Base-by-base conservation (phyloP, 2,888 invertebrate genomes). In the Plutella xylostella region DNA sequence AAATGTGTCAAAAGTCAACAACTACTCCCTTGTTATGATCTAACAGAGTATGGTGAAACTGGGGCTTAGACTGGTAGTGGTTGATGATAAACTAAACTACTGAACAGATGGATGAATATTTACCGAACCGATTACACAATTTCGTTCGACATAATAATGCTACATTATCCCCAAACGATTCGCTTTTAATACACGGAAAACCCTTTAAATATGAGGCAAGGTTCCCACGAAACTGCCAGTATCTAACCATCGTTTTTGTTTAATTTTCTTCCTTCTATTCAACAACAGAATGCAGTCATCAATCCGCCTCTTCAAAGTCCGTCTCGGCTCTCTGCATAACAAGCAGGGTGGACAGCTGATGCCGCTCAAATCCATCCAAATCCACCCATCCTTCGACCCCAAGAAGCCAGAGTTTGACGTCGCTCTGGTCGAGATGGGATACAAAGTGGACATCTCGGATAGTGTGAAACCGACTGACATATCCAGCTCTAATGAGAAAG, bases 241-340 rank as follows among this genome's bases (percentile, higher is more conserved):
- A n/a, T n/a, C n/a, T n/a, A n/a, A n/a, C 34, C 17, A 17, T n/a
- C 6, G 17, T 6, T 17, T 17, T 30, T n/a, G 42, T 43, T 39
- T 11, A 9, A 20, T 33, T 39, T 30, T 42, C 37, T 67, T 65
- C 41, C 63, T n/a, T n/a, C n/a, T n/a, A n/a, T n/a, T n/a, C n/a
- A n/a, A n/a, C n/a, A n/a, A n/a, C n/a, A 79, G 80, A 45, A 65
- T 73, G 6, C 55, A 74, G 48, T 78, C 78, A 54, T 61, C 73
- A 2, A 67, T 77, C 42, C 76, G 68, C 48, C 55, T 78, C 21
- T 75, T 63, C 53, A 59, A 62, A 52, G 68, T 60, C 3, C 59
- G 77, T 45, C 54, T 79, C 41, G 80, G 80, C 3, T 69, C 79
- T 5, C 65, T 71, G 40, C 63, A 76, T 50, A 72, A 74, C 55